These are phyloP conservation scores for Bombus fervidus DNA, from an alignment of 1,140 invertebrate species.

Conservation along the genomic window DNA sequence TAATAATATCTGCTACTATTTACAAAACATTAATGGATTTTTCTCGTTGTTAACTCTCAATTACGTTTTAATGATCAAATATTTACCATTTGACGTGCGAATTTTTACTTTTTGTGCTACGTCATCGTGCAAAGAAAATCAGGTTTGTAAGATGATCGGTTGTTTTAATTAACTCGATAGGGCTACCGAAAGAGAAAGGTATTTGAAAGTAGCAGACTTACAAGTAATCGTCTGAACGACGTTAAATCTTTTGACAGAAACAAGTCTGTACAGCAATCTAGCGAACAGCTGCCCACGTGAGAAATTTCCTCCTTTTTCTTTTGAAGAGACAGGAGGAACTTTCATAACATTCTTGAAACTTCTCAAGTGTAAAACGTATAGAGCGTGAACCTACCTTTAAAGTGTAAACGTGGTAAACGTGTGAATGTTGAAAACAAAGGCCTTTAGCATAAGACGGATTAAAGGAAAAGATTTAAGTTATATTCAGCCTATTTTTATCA, in stretches of 20 bases:
- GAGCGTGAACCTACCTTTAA: not conserved
- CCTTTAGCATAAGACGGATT: not conserved
- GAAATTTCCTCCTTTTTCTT: constrained; percentile 19
- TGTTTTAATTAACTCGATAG: constrained; percentile 43
- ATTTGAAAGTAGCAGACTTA: constrained; percentile 11
- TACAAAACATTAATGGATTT: not conserved
- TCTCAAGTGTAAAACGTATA: constrained; percentile 18
- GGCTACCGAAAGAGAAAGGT: not conserved
- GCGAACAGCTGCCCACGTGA: constrained; percentile 10
- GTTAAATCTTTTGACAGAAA: constrained; percentile 37
- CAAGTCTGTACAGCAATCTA: constrained; percentile 9
- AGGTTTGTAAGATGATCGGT: not conserved
- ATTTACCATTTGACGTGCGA: not conserved
- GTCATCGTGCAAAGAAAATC: too few species aligned
- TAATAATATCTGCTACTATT: not conserved
- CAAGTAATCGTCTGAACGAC: constrained; percentile 33
- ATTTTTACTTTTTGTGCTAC: not conserved
- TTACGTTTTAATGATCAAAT: not conserved
- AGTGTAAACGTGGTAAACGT: not conserved
- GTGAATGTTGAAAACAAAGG: not conserved
- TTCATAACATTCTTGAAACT: constrained; percentile 37
- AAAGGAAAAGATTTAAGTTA: not conserved
- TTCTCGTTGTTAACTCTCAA: not conserved
- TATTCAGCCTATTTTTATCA: not conserved
- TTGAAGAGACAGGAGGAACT: constrained; percentile 16